Conservation (phyloP, 2,113 vertebrate genomes). For the Gobiocypris rarus region DNA sequence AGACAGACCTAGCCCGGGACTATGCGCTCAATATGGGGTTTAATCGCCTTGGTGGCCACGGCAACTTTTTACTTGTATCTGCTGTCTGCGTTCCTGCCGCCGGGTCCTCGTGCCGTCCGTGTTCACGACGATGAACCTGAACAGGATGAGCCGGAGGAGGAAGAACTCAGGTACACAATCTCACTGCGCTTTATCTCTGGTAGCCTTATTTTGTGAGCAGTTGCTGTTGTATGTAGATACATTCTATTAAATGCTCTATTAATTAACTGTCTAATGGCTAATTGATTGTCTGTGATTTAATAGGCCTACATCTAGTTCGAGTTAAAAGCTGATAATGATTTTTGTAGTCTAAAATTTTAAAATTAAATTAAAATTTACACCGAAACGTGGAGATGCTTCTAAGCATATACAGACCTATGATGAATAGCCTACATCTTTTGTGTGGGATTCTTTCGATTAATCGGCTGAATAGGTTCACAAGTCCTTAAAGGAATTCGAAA, state of each 20-base stretch:
- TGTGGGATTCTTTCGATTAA: background rate
- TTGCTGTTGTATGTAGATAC: background rate
- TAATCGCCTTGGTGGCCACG: slow-evolving; percentile 67
- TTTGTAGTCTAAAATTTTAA: too few relatives aligned
- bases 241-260: background rate
- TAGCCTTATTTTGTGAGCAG: background rate
- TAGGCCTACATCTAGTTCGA: background rate
- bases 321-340: background rate
- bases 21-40: slow-evolving; percentile 75
- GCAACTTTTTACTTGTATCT: slow-evolving; percentile 77
- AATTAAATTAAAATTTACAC: background rate
- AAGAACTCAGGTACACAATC: slow-evolving; percentile 45
- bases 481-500: background rate
- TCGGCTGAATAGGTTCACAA: background rate
- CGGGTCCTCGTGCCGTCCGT: slow-evolving; percentile 53
- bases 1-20: slow-evolving; percentile 10
- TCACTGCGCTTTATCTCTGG: background rate
- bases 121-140: background rate
- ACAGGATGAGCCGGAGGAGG: slow-evolving; percentile 26
- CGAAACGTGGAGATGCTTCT: background rate
- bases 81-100: slow-evolving; percentile 73
- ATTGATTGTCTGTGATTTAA: background rate
- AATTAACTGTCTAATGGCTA: background rate
- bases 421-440: background rate
- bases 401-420: background rate